Conservation (phyloP, 2,797 vertebrate genomes). For the Pangasius krempfi region DNA sequence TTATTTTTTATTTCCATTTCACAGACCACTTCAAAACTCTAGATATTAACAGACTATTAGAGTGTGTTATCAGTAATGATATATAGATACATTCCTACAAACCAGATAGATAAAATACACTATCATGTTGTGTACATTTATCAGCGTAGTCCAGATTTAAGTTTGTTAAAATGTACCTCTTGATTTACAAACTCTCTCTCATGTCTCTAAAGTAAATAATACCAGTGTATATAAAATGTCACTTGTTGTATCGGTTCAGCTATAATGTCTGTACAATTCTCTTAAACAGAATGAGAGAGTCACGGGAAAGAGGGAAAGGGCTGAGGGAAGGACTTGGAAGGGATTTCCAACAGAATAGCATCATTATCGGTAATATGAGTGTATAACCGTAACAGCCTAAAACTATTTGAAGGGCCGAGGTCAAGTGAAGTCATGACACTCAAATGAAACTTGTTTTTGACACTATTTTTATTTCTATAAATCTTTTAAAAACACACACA, state of each 20-base stretch:
- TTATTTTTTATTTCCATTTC: neutral
- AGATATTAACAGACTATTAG: neutral
- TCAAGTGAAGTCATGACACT: neutral
- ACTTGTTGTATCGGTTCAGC: neutral
- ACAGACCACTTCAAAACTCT: neutral
- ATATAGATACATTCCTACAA: conserved; percentile 19
- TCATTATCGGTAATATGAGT: conserved; percentile 6
- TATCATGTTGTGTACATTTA: neutral
- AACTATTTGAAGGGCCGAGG: neutral
- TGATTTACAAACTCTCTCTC: neutral
- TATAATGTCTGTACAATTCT: neutral
- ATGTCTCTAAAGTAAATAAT: neutral
- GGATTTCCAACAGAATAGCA: neutral
- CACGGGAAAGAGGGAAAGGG: conserved; percentile 21
- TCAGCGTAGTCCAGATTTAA: neutral
- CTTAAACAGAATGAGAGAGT: neutral
- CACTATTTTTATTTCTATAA: neutral
- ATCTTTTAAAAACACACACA: neutral
- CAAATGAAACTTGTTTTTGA: neutral
- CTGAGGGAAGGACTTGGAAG: neutral
- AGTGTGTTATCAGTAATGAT: neutral
- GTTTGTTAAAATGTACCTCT: neutral
- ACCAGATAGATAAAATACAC: neutral
- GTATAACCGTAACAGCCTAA: conserved; percentile 10
- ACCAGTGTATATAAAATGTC: neutral